Evolutionary conservation across 2,888 invertebrate species (phyloP).

Genomic region (Dendrolimus houi): DNA sequence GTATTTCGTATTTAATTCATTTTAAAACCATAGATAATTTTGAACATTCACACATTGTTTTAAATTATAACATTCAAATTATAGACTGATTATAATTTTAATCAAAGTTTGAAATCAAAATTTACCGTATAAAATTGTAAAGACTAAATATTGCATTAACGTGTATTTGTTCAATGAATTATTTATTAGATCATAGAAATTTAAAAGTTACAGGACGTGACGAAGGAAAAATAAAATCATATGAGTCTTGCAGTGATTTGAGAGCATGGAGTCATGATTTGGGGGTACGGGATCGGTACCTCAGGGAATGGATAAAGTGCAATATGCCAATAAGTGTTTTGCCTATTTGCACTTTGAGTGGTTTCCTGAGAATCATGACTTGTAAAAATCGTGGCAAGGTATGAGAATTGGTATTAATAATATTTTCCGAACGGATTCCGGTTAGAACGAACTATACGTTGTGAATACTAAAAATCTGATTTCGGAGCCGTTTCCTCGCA

Average conservation of each 20-base stretch:
- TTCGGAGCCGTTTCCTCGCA: too few relatives aligned
- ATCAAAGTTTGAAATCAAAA: background rate
- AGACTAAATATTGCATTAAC: constrained; percentile 5
- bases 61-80: background rate
- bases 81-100: background rate
- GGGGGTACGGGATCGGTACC: constrained; percentile 33
- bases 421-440: too few relatives aligned
- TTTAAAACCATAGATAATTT: background rate
- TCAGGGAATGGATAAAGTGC: constrained; percentile 62
- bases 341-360: constrained; percentile 34
- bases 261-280: constrained; percentile 74
- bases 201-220: constrained; percentile 49
- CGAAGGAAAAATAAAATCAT: constrained; percentile 72
- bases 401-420: constrained; percentile 9
- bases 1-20: constrained; percentile 5
- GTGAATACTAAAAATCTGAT: too few relatives aligned
- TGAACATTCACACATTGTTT: background rate
- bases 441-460: too few relatives aligned
- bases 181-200: constrained; percentile 16
- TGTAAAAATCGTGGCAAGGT: constrained; percentile 40
- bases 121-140: background rate
- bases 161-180: constrained; percentile 45
- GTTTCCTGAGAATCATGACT: constrained; percentile 42
- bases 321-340: constrained; percentile 52
- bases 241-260: constrained; percentile 68